Conservation (phyloP, 2,888 invertebrate genomes). For the Pyrochroa serraticornis region DNA sequence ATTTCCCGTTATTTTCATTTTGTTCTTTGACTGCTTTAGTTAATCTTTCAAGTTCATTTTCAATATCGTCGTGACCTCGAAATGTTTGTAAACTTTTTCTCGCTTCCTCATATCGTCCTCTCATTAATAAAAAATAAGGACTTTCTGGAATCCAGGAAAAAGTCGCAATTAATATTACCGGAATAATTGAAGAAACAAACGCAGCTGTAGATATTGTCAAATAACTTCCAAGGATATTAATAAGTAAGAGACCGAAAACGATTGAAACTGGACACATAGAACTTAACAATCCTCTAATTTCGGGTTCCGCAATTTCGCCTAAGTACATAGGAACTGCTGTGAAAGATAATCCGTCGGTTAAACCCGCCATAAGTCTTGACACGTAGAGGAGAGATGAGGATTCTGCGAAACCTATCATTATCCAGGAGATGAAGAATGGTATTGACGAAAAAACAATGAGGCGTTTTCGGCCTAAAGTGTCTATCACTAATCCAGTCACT, state of each 20-base stretch:
- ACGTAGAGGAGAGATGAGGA: slow-evolving; percentile 64
- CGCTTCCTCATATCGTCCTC: slow-evolving; percentile 58
- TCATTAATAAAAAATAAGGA: slow-evolving; percentile 60
- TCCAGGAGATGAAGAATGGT: slow-evolving; percentile 68
- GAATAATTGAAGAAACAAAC: slow-evolving; percentile 57
- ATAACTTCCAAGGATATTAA: slow-evolving; percentile 59
- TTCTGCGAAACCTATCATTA: slow-evolving; percentile 65
- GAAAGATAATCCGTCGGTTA: slow-evolving; percentile 60
- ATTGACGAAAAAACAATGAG: slow-evolving; percentile 67
- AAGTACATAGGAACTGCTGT: slow-evolving; percentile 64
- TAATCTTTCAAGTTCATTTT: slow-evolving; percentile 53
- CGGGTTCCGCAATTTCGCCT: slow-evolving; percentile 65
- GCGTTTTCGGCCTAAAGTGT: slow-evolving; percentile 68
- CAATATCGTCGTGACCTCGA: slow-evolving; percentile 59
- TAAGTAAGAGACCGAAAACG: slow-evolving; percentile 62
- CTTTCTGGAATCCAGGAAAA: slow-evolving; percentile 66
- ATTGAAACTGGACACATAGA: slow-evolving; percentile 64
- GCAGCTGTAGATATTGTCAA: slow-evolving; percentile 61
- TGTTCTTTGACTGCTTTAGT: slow-evolving; percentile 49
- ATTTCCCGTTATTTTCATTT: slow-evolving; percentile 62
- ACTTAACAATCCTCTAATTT: slow-evolving; percentile 65
- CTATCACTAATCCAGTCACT: slow-evolving; percentile 68
- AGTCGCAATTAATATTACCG: slow-evolving; percentile 57
- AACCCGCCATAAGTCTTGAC: slow-evolving; percentile 64
- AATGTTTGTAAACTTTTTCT: slow-evolving; percentile 58